These are phyloP conservation scores for Peromyscus aztecus DNA, from an alignment of 2,797 vertebrate species.

Conservation along the genomic window DNA sequence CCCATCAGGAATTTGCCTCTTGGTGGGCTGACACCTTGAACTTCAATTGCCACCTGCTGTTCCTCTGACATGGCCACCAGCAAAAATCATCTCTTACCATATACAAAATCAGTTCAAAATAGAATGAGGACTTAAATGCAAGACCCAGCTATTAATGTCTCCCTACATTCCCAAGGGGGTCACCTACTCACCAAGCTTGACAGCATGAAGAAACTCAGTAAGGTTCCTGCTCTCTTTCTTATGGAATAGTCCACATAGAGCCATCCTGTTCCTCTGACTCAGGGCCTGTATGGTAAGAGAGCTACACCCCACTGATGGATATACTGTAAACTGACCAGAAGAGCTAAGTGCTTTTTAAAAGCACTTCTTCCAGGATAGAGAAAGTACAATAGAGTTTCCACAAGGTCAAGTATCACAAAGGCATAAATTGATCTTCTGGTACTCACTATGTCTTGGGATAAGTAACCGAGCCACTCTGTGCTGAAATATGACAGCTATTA, in stretches of 20 bases:
- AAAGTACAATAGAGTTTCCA: neutral
- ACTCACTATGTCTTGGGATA: neutral
- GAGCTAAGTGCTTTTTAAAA: neutral
- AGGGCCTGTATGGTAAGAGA: neutral
- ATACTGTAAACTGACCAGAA: neutral
- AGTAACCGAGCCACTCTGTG: neutral
- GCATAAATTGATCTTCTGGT: neutral
- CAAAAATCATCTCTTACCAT: neutral
- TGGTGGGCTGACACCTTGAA: no score
- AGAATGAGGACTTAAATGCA: neutral
- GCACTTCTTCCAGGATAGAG: neutral
- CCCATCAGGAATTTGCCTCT: no score
- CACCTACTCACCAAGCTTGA: neutral
- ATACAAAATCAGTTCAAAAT: neutral
- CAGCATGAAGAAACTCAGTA: neutral
- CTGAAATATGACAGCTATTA: neutral
- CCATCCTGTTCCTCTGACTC: neutral
- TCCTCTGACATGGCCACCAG: no score
- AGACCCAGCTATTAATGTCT: neutral
- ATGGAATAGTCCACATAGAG: rapidly evolving
- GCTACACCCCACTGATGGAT: neutral
- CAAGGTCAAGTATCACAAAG: neutral
- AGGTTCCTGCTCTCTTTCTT: neutral
- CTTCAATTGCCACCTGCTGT: no score
- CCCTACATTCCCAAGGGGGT: neutral